These are phyloP conservation scores for Drosophila barbarae DNA, from an alignment of 2,888 invertebrate species.

Conservation along the genomic window DNA sequence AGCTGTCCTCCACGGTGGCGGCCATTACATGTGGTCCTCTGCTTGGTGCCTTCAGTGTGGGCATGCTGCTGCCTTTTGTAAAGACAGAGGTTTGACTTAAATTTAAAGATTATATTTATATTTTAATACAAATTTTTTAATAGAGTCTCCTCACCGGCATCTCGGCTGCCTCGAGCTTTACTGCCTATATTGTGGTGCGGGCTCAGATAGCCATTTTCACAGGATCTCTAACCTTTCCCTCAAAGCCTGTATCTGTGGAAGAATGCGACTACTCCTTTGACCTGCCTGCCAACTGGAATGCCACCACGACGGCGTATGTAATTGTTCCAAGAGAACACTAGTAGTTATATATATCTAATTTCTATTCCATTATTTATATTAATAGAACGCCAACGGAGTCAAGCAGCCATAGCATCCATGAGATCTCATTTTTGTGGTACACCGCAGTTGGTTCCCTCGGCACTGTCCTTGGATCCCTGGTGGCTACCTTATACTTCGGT, in stretches of 20 bases:
- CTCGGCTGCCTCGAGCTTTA: constrained; percentile 82
- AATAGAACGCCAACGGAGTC: constrained; percentile 18
- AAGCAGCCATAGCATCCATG: constrained; percentile 76
- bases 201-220: constrained; percentile 85
- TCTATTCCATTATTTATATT: neutral
- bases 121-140: neutral
- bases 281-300: constrained; percentile 40
- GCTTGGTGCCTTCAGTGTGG: constrained; percentile 86
- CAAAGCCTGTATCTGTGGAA: constrained; percentile 64
- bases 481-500: constrained; percentile 82
- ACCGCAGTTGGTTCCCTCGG: constrained; percentile 83
- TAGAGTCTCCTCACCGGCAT: constrained; percentile 86
- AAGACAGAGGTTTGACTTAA: constrained; percentile 80
- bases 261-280: constrained; percentile 61
- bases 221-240: constrained; percentile 80
- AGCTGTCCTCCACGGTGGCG: constrained; percentile 83
- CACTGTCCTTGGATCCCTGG: constrained; percentile 82
- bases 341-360: neutral
- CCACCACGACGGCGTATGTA: constrained; percentile 47
- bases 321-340: constrained; percentile 13
- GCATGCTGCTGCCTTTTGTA: constrained; percentile 84
- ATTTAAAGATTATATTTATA: too few relatives aligned
- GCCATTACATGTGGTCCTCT: constrained; percentile 85
- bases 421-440: constrained; percentile 87
- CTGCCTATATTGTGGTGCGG: constrained; percentile 84